Percentiles rank a stretch among this genome's conserved stretches.
Evolutionary conservation across 2,113 vertebrate species (phyloP).

Genomic region (Tetrao urogallus): DNA sequence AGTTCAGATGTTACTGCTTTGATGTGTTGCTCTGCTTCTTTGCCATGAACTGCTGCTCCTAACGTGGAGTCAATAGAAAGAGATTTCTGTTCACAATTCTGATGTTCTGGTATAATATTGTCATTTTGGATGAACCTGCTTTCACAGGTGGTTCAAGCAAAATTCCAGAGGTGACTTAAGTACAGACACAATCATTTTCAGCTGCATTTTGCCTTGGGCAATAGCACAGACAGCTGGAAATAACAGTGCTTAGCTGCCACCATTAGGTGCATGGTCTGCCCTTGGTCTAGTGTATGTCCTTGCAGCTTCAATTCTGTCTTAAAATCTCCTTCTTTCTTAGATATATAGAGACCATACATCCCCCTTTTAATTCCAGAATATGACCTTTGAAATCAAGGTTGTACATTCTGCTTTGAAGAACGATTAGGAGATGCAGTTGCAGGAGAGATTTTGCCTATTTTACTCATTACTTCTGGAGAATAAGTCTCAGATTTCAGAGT

Average conservation of each 20-base stretch:
- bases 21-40: background rate
- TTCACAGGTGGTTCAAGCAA: background rate
- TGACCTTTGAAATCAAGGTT: background rate
- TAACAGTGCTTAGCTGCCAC: background rate
- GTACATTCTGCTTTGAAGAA: background rate
- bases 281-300: background rate
- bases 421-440: fast-evolving
- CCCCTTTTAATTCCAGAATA: background rate
- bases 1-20: background rate
- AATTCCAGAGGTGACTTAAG: background rate
- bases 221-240: background rate
- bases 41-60: background rate
- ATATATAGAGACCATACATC: background rate
- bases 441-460: background rate
- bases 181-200: background rate
- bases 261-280: background rate
- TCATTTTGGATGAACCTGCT: background rate
- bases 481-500: background rate
- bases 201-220: background rate
- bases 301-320: background rate
- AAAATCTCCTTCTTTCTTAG: background rate
- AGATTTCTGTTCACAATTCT: background rate
- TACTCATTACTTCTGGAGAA: background rate
- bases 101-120: background rate
- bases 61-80: background rate